These are phyloP conservation scores for Pampusana beccarii DNA, from an alignment of 2,113 vertebrate species.

Conservation along the genomic window DNA sequence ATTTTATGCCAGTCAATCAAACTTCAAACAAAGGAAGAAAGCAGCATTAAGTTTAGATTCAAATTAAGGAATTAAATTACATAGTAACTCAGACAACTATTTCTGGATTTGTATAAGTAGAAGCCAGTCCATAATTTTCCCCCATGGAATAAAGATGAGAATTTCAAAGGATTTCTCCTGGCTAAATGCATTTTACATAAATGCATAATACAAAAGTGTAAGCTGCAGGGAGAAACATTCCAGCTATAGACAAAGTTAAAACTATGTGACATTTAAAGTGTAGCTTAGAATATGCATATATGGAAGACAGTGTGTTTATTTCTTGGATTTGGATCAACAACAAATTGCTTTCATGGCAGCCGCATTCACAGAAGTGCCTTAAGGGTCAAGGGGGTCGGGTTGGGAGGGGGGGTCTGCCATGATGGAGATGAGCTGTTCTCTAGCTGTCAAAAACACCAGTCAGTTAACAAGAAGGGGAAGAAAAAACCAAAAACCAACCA, in stretches of 20 bases:
- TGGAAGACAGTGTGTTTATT: constrained; percentile 12
- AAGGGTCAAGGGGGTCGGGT: background rate
- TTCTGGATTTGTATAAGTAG: constrained; percentile 50
- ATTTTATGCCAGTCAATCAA: constrained; percentile 34
- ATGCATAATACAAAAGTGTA: constrained; percentile 71
- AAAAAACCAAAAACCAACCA: no score
- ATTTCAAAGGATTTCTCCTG: constrained; percentile 70
- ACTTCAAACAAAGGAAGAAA: constrained; percentile 24
- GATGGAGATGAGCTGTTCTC: background rate
- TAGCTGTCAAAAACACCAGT: background rate
- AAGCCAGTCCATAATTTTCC: constrained; percentile 64
- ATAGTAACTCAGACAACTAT: constrained; percentile 49
- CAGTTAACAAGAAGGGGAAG: background rate
- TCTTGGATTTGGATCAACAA: constrained; percentile 16
- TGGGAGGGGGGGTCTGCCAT: background rate
- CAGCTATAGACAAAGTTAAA: constrained; percentile 29
- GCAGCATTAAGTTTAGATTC: constrained; percentile 9
- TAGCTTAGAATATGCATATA: constrained; percentile 42
- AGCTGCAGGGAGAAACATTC: constrained; percentile 50
- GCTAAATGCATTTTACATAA: constrained; percentile 72
- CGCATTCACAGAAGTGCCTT: background rate
- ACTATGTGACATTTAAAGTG: constrained; percentile 58
- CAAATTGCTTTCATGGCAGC: constrained; percentile 11
- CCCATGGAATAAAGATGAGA: constrained; percentile 65
- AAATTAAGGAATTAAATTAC: constrained; percentile 66